phyloP scores from a whole-genome alignment of 2,888 invertebrate genomes.

The Mythimna ferrago region DNA sequence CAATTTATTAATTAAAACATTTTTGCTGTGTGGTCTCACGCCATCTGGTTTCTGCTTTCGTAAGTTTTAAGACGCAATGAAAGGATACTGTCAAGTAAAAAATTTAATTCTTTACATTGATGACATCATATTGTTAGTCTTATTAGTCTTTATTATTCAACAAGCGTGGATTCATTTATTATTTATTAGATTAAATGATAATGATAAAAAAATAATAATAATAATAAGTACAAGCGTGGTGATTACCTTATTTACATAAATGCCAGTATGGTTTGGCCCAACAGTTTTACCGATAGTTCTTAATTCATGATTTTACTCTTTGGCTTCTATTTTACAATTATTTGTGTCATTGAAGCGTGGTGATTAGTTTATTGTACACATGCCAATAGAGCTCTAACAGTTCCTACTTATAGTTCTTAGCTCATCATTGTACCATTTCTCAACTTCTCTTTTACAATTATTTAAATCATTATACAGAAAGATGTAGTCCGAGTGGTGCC shows the following conservation, averaged over 20 bases:
- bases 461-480: background rate
- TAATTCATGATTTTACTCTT: background rate
- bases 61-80: background rate
- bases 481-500: conserved; percentile 21
- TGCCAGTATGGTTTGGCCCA: too few relatives aligned
- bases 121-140: conserved; percentile 1
- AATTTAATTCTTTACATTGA: background rate
- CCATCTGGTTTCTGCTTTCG: conserved; percentile 13
- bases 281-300: background rate
- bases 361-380: background rate
- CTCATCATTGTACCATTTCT: background rate
- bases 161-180: too few relatives aligned
- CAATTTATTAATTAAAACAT: conserved; percentile 45
- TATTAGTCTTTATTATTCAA: background rate
- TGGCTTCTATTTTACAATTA: too few relatives aligned
- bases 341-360: background rate
- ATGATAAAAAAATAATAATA: too few relatives aligned
- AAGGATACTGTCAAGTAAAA: conserved; percentile 1
- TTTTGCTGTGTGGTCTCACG: conserved; percentile 45
- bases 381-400: background rate
- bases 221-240: background rate
- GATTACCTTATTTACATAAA: background rate
- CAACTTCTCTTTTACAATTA: background rate
- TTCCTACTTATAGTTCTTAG: background rate
- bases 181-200: too few relatives aligned